Conservation (phyloP, 2,797 vertebrate species). For the Rhinatrema bivittatum region DNA sequence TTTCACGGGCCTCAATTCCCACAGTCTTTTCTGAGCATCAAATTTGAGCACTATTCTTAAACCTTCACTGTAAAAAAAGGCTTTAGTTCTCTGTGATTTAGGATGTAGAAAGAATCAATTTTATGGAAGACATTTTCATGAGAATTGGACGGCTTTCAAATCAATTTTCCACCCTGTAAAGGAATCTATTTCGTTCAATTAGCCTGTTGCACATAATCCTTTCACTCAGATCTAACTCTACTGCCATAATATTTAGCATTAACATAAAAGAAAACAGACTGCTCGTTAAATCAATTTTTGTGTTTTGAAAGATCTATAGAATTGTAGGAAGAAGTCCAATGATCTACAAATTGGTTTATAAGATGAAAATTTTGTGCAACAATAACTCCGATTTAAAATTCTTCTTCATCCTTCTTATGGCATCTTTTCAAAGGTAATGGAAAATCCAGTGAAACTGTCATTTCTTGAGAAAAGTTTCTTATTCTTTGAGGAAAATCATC, state of each 20-base stretch:
- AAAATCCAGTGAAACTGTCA: no score
- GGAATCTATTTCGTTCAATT: constrained; percentile 24
- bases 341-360: constrained; percentile 29
- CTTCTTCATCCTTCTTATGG: constrained; percentile 4
- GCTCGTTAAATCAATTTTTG: constrained; percentile 26
- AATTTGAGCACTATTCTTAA: constrained; percentile 58
- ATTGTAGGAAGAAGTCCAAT: constrained; percentile 26
- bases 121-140: constrained; percentile 38
- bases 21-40: constrained; percentile 50
- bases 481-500: no score
- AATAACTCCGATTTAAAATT: constrained; percentile 10
- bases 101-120: constrained; percentile 41
- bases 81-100: constrained; percentile 32
- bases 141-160: constrained; percentile 44
- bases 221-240: constrained; percentile 23
- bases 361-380: constrained; percentile 11
- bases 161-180: constrained; percentile 28
- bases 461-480: no score
- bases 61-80: constrained; percentile 17
- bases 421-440: no score
- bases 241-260: constrained; percentile 28
- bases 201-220: constrained; percentile 19
- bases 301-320: constrained; percentile 17
- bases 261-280: constrained; percentile 18
- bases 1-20: constrained; percentile 62